Base-by-base conservation (phyloP, 2,113 vertebrate species). In the Callionymus lyra region DNA sequence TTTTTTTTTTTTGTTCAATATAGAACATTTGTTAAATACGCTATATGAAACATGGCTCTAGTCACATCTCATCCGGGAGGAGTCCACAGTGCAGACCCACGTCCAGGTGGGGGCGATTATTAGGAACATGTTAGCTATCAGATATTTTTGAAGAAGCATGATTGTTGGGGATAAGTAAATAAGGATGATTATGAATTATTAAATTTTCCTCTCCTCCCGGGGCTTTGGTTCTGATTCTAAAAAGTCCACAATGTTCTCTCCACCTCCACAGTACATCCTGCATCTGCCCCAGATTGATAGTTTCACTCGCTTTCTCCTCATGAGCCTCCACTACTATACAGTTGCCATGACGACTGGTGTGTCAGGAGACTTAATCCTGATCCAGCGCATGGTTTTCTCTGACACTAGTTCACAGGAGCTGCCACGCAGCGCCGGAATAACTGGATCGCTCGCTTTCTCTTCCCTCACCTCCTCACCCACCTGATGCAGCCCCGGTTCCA, bases 261-360 rank as follows among this genome's bases (percentile, higher is more conserved):
- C 48, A 46, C 43, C 69, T 27, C 21, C 10, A 1, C 21, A 57
- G 9, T 47, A 51, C 56, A 35, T 51, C 16, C 18, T 69, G 45
- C n/a, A 6, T 44, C 49, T 56, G 57, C 42, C 59, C 57, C 49
- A 56, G 60, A 68, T 58, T 62, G 58, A 61, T 52, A 42, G 58
- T 50, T 64, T 18, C 45, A 45, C 47, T 27, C 35, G 63, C 70
- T 68, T 42, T 58, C 43, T 70, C 52, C 68, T 21, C 64, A 45
- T 72, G 63, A 50, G 54, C 53, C 19, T 44, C 10, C 45, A 44
- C 59, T 59, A 57, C 67, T 58, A 65, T 44, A 36, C 56, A 49
- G 80, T 81, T 81, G 70, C 80, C 76, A 67, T 81, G 78, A 53
- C 78, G 53, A 83, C 78, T 71, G 72, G 58, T 61, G 76, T 76